Evolutionary conservation across 2,113 vertebrate species (phyloP).

Genomic region (Lagenorhynchus albirostris): DNA sequence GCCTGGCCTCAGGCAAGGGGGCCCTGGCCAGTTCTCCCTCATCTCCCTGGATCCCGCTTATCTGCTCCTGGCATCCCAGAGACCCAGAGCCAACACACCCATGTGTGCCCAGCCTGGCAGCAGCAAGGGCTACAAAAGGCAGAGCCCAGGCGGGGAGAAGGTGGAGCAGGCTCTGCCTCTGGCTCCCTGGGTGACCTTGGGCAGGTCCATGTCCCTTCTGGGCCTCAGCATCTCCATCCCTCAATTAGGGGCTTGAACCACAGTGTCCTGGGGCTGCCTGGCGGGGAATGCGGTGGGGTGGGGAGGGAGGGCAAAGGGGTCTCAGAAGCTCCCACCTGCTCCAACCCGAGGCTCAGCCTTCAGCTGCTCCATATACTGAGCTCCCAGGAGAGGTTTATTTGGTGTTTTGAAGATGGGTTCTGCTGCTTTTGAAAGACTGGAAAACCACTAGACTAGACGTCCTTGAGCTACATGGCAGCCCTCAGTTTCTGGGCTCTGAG

Average conservation of each 20-base stretch:
- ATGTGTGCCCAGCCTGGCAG: constrained; percentile 44
- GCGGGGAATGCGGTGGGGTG: neutral
- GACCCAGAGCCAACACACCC: neutral
- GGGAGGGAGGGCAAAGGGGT: neutral
- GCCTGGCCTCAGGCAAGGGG: neutral
- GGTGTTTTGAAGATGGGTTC: neutral
- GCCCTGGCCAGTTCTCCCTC: neutral
- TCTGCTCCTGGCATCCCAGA: constrained; percentile 12
- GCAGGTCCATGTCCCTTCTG: neutral
- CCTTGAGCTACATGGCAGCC: neutral
- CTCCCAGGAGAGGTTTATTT: neutral
- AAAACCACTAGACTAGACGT: neutral
- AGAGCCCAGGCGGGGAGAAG: neutral
- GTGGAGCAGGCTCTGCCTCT: neutral
- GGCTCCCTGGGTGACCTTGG: neutral
- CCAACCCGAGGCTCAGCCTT: neutral
- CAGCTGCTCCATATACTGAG: neutral
- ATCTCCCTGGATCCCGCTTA: constrained; percentile 26
- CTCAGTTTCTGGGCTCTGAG: neutral
- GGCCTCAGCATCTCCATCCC: neutral
- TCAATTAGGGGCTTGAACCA: neutral
- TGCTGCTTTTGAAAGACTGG: constrained; percentile 2
- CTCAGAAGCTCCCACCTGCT: neutral
- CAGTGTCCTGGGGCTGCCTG: neutral
- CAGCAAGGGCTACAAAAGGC: neutral